Evolutionary conservation across 2,113 vertebrate genomes (phyloP).

Genomic region (Otis tarda): DNA sequence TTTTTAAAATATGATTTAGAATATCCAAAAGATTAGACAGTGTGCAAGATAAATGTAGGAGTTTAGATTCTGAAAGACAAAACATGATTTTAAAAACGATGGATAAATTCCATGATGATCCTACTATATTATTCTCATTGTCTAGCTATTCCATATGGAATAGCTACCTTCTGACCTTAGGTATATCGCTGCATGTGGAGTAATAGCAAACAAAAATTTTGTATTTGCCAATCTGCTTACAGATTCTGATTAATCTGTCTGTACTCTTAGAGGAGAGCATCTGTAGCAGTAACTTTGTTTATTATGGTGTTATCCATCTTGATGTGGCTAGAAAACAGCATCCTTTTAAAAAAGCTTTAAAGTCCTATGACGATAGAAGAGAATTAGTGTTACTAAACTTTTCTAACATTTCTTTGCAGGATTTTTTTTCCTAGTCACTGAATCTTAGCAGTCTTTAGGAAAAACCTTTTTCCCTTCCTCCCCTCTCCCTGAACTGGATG

Average conservation of each 20-base stretch:
- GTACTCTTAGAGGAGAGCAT: background rate
- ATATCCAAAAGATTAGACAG: constrained; percentile 40
- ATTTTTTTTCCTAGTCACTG: background rate
- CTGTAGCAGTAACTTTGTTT: background rate
- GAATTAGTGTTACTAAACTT: background rate
- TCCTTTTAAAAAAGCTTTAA: background rate
- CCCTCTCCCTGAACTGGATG: background rate
- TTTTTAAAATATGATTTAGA: constrained; percentile 63
- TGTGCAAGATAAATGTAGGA: constrained; percentile 29
- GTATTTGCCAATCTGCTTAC: background rate
- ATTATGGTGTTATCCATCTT: background rate
- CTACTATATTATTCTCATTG: background rate
- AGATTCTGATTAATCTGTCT: background rate
- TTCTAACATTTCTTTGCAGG: background rate
- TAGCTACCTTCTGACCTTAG: background rate
- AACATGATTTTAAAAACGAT: background rate
- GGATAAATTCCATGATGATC: background rate
- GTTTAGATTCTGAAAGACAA: constrained; percentile 20
- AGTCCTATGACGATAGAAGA: background rate
- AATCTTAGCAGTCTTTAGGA: background rate
- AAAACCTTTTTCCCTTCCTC: background rate
- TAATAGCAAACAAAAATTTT: background rate
- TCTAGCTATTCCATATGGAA: background rate
- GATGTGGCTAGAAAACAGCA: background rate
- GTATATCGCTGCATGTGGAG: background rate